These are phyloP conservation scores for Pterophyllum scalare DNA, from an alignment of 2,113 vertebrate species.

Conservation along the genomic window DNA sequence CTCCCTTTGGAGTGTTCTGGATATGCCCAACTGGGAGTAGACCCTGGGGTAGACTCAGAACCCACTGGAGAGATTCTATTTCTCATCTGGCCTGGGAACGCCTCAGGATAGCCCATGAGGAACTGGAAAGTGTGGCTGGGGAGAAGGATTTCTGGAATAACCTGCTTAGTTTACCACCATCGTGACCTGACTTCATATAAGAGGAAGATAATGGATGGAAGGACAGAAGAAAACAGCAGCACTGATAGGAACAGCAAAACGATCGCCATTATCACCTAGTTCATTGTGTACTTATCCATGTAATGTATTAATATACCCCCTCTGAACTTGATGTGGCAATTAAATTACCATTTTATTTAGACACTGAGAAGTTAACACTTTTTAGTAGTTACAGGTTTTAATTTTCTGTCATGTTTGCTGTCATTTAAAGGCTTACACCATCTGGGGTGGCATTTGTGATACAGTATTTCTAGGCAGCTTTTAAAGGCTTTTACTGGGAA, in stretches of 20 bases:
- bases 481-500: slow-evolving; percentile 29
- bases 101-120: neutral
- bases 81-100: neutral
- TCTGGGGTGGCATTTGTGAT: slow-evolving; percentile 25
- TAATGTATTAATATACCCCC: neutral
- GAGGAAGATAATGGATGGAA: neutral
- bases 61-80: neutral
- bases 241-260: neutral
- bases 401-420: slow-evolving; percentile 1
- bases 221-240: neutral
- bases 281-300: neutral
- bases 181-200: neutral
- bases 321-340: slow-evolving; percentile 6
- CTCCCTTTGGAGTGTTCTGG: no score
- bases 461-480: slow-evolving; percentile 19
- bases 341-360: slow-evolving; percentile 14
- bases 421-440: slow-evolving; percentile 18
- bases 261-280: neutral
- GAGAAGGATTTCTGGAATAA: neutral
- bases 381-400: slow-evolving; percentile 21
- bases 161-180: neutral
- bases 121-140: neutral
- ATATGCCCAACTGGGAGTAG: neutral
- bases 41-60: neutral
- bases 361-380: neutral